phyloP scores from a whole-genome alignment of 2,888 invertebrate genomes.

The Pheosia tremula region DNA sequence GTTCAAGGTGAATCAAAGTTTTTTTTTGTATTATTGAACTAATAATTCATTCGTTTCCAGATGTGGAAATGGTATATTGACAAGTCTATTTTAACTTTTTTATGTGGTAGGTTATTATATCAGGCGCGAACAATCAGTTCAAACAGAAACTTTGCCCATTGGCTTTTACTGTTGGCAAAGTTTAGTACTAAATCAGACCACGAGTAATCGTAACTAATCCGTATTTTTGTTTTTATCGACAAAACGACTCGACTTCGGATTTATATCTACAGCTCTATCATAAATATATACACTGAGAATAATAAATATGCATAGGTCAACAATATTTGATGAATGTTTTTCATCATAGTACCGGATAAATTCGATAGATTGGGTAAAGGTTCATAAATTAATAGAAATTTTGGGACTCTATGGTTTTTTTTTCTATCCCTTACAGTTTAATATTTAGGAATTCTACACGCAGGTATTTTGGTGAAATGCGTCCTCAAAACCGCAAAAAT shows the following conservation, averaged over 20 bases:
- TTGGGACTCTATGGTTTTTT: too few relatives aligned
- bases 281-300: neutral
- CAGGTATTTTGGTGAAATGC: too few relatives aligned
- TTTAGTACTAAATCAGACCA: constrained; percentile 62
- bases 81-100: constrained; percentile 30
- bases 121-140: constrained; percentile 61
- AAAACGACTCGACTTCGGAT: constrained; percentile 8
- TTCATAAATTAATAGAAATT: too few relatives aligned
- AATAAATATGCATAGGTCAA: too few relatives aligned
- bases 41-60: too few relatives aligned
- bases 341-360: too few relatives aligned
- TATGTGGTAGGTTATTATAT: constrained; percentile 47
- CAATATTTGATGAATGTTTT: too few relatives aligned
- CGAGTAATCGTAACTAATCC: constrained; percentile 42
- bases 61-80: neutral
- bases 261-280: neutral
- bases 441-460: too few relatives aligned
- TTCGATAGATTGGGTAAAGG: too few relatives aligned
- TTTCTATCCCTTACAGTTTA: too few relatives aligned
- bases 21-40: neutral
- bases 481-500: too few relatives aligned
- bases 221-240: constrained; percentile 33
- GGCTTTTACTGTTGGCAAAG: constrained; percentile 63
- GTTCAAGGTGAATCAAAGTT: too few relatives aligned
- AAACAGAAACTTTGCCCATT: constrained; percentile 61